Evolutionary conservation across 2,113 vertebrate species (phyloP), one percentile per base, ranked within the genome.

Genomic region (Hyla sarda): DNA sequence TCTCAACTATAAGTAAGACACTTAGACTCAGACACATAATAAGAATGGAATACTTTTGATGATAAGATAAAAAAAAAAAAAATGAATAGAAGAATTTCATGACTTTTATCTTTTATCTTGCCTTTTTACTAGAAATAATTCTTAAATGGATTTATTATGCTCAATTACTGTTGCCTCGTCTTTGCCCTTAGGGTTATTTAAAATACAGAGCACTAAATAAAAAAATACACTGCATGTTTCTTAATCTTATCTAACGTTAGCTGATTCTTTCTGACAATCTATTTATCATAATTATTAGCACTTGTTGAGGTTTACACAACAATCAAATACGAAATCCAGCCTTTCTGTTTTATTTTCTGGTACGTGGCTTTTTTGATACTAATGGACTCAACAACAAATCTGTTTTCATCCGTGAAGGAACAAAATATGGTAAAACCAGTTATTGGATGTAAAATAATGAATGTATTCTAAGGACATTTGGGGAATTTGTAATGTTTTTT

Each of bases 211-310:
- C 89, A 8, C 23, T 48, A 56, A 89, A 89, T 90, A 88, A 90
- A 94, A n/a, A 92, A 91, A 93, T 92, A 74, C 88, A 92, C 90
- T 92, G 88, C 88, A 88, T 90, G 91, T 88, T 87, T 77, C 83
- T 91, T 93, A 92, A 94, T 93, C 91, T 92, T 91, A 92, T 90
- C 89, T 93, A 90, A 89, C 89, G 89, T 91, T 89, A 91, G 89
- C 89, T 94, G 90, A 92, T 92, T 90, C 94, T 88, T 92, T 90
- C 90, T 92, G 93, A 93, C 91, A 93, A 84, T 91, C 89, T 93
- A 92, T 94, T 94, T 94, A 93, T 94, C 93, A 93, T 93, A 93
- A 94, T 94, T 94, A 94, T 93, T 93, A 87, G 41, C 50, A 91
- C 86, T 88, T 93, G 91, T 90, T 91, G 90, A 85, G 85, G 85